These are phyloP conservation scores for Chouioia cunea DNA, from an alignment of 2,888 invertebrate genomes.

Conservation along the genomic window DNA sequence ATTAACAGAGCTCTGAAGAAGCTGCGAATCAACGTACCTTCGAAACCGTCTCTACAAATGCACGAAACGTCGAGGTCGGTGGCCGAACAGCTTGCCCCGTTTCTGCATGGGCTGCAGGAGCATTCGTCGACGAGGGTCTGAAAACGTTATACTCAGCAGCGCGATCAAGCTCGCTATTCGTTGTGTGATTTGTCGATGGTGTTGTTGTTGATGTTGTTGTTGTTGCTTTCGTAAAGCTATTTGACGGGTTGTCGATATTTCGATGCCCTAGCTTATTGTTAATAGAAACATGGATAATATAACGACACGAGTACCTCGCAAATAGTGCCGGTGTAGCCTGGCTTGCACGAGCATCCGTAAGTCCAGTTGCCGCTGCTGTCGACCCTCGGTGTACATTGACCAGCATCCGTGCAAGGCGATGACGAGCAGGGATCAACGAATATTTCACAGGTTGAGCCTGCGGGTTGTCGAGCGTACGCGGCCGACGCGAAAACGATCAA, in stretches of 20 bases:
- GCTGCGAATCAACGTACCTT: slow-evolving; percentile 53
- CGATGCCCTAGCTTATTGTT: too few relatives aligned
- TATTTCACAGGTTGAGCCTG: slow-evolving; percentile 72
- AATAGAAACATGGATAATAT: too few relatives aligned
- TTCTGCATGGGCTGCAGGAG: slow-evolving; percentile 68
- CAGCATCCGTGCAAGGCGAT: slow-evolving; percentile 72
- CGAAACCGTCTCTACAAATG: slow-evolving; percentile 64
- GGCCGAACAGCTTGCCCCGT: slow-evolving; percentile 71
- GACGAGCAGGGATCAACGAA: slow-evolving; percentile 70
- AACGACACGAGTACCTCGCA: slow-evolving; percentile 67
- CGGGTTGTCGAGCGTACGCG: too few relatives aligned
- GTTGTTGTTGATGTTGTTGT: too few relatives aligned
- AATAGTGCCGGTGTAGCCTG: slow-evolving; percentile 69
- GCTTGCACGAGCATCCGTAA: slow-evolving; percentile 70
- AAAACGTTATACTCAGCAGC: too few relatives aligned
- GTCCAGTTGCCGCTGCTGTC: slow-evolving; percentile 51
- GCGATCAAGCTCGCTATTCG: too few relatives aligned
- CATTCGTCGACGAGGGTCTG: slow-evolving; percentile 65
- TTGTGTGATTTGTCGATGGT: too few relatives aligned
- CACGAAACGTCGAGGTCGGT: slow-evolving; percentile 68
- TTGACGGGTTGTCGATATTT: too few relatives aligned
- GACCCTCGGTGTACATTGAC: slow-evolving; percentile 67
- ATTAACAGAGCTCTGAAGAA: too few relatives aligned
- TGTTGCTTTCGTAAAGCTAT: too few relatives aligned
- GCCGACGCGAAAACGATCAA: too few relatives aligned